These are phyloP conservation scores for Yponomeuta plumbellus DNA, from an alignment of 2,888 invertebrate genomes.

Conservation along the genomic window DNA sequence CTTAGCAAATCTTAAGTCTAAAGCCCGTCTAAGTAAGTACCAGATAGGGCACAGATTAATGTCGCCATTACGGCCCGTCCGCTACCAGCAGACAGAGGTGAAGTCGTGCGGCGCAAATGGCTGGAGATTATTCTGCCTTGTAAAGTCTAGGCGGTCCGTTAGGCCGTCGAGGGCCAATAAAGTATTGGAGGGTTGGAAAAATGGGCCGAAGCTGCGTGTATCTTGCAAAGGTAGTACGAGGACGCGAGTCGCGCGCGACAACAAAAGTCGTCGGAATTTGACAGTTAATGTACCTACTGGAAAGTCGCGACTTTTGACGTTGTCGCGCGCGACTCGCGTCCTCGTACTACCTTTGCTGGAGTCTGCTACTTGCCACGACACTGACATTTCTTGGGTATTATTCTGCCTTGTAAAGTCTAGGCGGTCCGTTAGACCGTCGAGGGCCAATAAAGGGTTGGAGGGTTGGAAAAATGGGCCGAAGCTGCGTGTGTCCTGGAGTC, in stretches of 20 bases:
- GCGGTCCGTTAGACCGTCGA: conserved; percentile 9
- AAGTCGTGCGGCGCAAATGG: conserved; percentile 40
- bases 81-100: conserved; percentile 44
- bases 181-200: neutral
- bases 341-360: too few species aligned
- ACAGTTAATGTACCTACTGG: too few species aligned
- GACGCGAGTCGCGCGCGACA: too few species aligned
- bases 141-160: conserved; percentile 19
- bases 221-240: too few species aligned
- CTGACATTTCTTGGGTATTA: too few species aligned
- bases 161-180: neutral
- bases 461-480: neutral
- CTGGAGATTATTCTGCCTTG: conserved; percentile 33
- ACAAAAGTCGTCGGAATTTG: too few species aligned
- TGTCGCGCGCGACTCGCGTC: too few species aligned
- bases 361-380: too few species aligned
- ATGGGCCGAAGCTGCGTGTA: neutral
- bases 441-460: neutral
- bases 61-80: conserved; percentile 35
- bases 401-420: conserved; percentile 25
- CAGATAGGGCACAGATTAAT: conserved; percentile 35
- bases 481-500: too few species aligned
- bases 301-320: too few species aligned
- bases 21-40: conserved; percentile 2
- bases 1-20: neutral